phyloP scores from a whole-genome alignment of 2,797 vertebrate genomes.

The Falco columbarius region DNA sequence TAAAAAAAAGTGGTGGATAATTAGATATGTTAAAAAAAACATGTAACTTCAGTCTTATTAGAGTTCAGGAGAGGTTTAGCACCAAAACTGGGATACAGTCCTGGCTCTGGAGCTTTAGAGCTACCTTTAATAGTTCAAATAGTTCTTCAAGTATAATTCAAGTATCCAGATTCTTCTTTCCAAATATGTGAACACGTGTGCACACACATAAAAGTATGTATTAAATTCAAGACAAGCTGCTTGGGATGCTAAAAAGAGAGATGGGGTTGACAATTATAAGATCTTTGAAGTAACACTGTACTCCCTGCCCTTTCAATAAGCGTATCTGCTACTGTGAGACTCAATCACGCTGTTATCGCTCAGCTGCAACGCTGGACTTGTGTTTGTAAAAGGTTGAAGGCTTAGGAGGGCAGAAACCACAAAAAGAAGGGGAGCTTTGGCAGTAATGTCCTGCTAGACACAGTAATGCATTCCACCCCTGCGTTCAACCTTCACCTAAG shows the following conservation, averaged over 20 bases:
- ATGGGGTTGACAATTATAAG: background rate
- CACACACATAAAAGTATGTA: background rate
- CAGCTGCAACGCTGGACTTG: background rate
- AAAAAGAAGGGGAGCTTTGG: background rate
- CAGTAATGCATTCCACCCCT: accelerated
- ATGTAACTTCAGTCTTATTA: background rate
- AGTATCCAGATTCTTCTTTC: background rate
- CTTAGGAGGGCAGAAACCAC: background rate
- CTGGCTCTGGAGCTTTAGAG: background rate
- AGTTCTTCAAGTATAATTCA: background rate
- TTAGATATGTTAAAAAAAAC: background rate
- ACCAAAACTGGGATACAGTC: background rate
- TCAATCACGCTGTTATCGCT: background rate
- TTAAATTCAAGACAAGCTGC: background rate
- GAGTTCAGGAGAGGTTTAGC: background rate
- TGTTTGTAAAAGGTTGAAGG: background rate
- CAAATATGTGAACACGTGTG: background rate
- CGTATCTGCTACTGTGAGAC: background rate
- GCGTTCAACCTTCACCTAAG: background rate
- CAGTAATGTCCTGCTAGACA: background rate
- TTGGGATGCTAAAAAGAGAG: background rate
- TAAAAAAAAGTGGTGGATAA: background rate
- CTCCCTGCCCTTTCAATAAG: background rate
- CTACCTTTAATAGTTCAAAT: background rate
- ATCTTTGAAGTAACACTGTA: background rate